Percentiles rank a stretch among this genome's conserved stretches.
phyloP scores from a whole-genome alignment of 37 sponge, comb jelly and placozoan species.

The Chondrilla cf. caribensis region DNA sequence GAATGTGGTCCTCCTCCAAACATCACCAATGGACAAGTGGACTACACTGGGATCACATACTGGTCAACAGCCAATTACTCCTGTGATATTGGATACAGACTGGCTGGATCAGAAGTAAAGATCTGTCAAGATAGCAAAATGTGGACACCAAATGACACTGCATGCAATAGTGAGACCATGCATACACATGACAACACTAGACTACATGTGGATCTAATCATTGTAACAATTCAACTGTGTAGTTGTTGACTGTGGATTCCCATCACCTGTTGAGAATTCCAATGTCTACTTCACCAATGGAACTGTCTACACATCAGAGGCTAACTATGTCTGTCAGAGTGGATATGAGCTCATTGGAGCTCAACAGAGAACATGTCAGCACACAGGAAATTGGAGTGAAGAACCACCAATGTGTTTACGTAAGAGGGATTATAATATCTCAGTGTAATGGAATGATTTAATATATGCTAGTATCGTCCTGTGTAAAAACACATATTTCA shows the following conservation, averaged over 20 bases:
- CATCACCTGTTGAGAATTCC: neutral
- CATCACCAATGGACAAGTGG: neutral
- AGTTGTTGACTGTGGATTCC: slow-evolving; percentile 28
- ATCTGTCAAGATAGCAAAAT: neutral
- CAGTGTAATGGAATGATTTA: no score
- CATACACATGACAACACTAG: no score
- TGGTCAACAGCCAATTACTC: slow-evolving; percentile 16
- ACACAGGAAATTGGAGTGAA: slow-evolving; percentile 1
- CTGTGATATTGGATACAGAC: slow-evolving; percentile 7
- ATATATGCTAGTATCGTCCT: no score
- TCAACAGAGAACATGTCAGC: neutral
- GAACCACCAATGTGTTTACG: neutral
- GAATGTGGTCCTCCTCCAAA: slow-evolving; percentile 14
- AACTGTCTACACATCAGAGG: neutral
- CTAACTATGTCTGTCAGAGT: neutral
- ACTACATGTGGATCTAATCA: no score
- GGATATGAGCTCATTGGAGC: slow-evolving; percentile 2
- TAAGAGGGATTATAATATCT: neutral
- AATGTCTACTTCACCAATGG: neutral
- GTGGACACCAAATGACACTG: neutral
- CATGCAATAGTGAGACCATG: no score
- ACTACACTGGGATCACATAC: neutral
- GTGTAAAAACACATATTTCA: no score
- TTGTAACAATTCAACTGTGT: no score
- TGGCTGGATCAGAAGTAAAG: neutral